Percentiles rank a stretch among this genome's conserved stretches.
Evolutionary conservation across 2,888 invertebrate species (phyloP).

Genomic region (Pseudanteris insignis): DNA sequence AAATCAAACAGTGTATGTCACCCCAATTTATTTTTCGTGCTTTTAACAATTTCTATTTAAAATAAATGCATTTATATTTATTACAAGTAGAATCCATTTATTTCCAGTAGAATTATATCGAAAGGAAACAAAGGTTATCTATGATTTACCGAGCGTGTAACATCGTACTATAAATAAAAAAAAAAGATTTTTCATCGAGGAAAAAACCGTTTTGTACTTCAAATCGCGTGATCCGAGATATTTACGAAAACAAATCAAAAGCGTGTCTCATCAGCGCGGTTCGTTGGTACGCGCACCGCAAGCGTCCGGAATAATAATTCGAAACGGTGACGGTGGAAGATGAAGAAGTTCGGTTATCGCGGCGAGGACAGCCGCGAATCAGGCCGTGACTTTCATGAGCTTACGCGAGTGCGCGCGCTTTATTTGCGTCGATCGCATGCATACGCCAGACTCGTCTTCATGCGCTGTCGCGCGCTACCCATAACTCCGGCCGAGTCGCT

Average conservation of each 20-base stretch:
- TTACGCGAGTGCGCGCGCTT: slow-evolving; percentile 39
- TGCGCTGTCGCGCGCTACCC: slow-evolving; percentile 18
- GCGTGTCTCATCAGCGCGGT: slow-evolving; percentile 22
- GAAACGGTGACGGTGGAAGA: not conserved
- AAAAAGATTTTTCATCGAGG: not conserved
- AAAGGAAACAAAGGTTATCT: no score
- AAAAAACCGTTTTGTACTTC: no score
- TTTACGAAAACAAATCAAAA: slow-evolving; percentile 40
- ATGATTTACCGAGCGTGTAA: no score
- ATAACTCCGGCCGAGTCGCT: slow-evolving; percentile 30
- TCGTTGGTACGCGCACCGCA: slow-evolving; percentile 21
- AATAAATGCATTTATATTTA: no score
- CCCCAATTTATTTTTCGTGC: no score
- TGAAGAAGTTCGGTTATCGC: slow-evolving; percentile 34
- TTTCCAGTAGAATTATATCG: no score
- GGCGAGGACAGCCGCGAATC: slow-evolving; percentile 40
- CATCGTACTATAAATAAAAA: no score
- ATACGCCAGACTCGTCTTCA: slow-evolving; percentile 25
- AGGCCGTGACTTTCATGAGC: slow-evolving; percentile 36
- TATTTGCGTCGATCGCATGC: slow-evolving; percentile 39
- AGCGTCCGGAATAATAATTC: slow-evolving; percentile 28
- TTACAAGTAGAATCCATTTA: no score
- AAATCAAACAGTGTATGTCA: no score
- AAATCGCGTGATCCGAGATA: slow-evolving; percentile 19
- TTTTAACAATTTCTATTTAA: no score